phyloP scores from a whole-genome alignment of 2,888 invertebrate species.

The Drosophila monieri region DNA sequence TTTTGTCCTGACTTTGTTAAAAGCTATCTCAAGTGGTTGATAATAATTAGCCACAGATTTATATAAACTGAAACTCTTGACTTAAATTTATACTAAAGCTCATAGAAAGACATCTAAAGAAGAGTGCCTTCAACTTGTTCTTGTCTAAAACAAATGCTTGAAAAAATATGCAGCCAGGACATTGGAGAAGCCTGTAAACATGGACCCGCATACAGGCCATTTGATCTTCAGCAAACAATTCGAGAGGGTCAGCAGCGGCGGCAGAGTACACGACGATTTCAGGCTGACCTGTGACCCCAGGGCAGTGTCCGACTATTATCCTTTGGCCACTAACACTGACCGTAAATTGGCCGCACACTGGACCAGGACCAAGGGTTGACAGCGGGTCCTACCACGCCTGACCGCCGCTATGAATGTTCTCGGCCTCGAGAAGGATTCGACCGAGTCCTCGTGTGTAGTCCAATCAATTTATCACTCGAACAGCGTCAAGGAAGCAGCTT shows the following conservation, averaged over 20 bases:
- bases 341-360: constrained; percentile 80
- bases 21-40: background rate
- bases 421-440: constrained; percentile 19
- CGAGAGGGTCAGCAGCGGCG: constrained; percentile 64
- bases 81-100: background rate
- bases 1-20: background rate
- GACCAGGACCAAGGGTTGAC: constrained; percentile 66
- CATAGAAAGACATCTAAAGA: background rate
- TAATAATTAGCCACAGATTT: too few species aligned
- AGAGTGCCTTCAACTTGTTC: constrained; percentile 3
- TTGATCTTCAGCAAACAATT: constrained; percentile 77
- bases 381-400: constrained; percentile 58
- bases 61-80: too few species aligned
- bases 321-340: constrained; percentile 78
- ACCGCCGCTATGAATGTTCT: constrained; percentile 56
- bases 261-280: constrained; percentile 38
- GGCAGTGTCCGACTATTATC: constrained; percentile 71
- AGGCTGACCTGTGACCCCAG: constrained; percentile 35
- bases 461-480: constrained; percentile 81
- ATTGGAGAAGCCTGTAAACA: constrained; percentile 66
- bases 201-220: constrained; percentile 56
- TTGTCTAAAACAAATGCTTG: background rate
- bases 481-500: constrained; percentile 46
- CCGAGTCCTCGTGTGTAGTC: constrained; percentile 25
- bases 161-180: constrained; percentile 36